Percentiles rank a stretch among this genome's conserved stretches.
Conservation (phyloP, 2,797 vertebrate species). For the Pangasius larnaudii region DNA sequence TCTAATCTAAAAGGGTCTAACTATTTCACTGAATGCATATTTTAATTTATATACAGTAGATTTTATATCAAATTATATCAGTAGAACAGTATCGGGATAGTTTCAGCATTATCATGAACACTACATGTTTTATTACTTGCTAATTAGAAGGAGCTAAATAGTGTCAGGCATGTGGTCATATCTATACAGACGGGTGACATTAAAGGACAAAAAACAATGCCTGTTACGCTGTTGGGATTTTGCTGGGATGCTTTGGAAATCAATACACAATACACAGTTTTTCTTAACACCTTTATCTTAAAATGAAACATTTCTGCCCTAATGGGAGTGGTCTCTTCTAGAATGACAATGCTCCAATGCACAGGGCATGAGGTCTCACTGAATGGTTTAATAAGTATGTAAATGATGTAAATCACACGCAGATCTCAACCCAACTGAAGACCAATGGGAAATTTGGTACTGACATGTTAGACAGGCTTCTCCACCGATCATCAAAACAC, state of each 20-base stretch:
- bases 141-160: background rate
- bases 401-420: background rate
- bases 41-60: background rate
- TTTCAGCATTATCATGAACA: background rate
- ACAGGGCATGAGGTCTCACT: background rate
- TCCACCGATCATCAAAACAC: background rate
- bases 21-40: background rate
- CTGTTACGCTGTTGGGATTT: background rate
- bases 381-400: too few species aligned
- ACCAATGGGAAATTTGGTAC: too few species aligned
- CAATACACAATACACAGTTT: background rate
- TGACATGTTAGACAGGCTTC: background rate
- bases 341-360: background rate
- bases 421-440: background rate
- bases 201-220: background rate
- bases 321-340: background rate
- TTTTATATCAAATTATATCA: background rate
- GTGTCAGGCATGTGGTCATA: background rate
- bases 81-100: background rate
- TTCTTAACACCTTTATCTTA: background rate
- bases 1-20: background rate
- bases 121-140: background rate
- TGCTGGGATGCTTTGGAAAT: background rate
- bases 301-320: background rate
- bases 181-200: background rate